These are phyloP conservation scores for Chaenogobius annularis DNA, from an alignment of 2,113 vertebrate species.

Conservation along the genomic window DNA sequence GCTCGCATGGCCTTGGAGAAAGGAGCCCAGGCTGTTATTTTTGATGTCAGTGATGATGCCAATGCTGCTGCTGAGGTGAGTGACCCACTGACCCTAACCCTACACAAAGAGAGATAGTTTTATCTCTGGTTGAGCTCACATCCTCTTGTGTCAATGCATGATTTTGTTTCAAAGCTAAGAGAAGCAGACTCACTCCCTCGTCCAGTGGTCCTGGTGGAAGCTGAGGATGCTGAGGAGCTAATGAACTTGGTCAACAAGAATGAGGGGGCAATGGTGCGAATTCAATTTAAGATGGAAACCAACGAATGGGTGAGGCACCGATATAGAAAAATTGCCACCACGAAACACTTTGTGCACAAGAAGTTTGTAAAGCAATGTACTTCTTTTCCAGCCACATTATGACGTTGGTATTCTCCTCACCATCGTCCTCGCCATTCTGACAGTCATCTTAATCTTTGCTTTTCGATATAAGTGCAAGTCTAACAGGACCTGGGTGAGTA, in stretches of 20 bases:
- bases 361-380: not conserved
- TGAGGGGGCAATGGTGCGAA: conserved; percentile 89
- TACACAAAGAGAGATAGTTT: not conserved
- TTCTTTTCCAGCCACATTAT: conserved; percentile 82
- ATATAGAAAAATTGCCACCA: not conserved
- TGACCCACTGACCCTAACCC: not conserved
- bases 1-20: conserved; percentile 90
- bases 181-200: conserved; percentile 82
- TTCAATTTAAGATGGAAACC: conserved; percentile 85
- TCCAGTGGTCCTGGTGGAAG: conserved; percentile 91
- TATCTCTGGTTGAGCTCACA: not conserved
- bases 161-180: conserved; percentile 73
- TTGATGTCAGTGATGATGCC: conserved; percentile 90
- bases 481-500: conserved; percentile 84
- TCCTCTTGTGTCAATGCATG: not conserved
- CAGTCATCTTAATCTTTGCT: conserved; percentile 86
- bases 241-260: conserved; percentile 97
- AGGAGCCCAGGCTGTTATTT: conserved; percentile 93
- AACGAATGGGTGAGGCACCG: conserved; percentile 81
- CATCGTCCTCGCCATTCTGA: conserved; percentile 84
- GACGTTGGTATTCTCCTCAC: conserved; percentile 94
- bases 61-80: conserved; percentile 88
- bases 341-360: not conserved
- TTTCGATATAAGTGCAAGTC: conserved; percentile 86
- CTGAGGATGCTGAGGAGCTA: conserved; percentile 82